Base-by-base conservation (phyloP, 2,888 invertebrate species). In the Palloptera scutellata region DNA sequence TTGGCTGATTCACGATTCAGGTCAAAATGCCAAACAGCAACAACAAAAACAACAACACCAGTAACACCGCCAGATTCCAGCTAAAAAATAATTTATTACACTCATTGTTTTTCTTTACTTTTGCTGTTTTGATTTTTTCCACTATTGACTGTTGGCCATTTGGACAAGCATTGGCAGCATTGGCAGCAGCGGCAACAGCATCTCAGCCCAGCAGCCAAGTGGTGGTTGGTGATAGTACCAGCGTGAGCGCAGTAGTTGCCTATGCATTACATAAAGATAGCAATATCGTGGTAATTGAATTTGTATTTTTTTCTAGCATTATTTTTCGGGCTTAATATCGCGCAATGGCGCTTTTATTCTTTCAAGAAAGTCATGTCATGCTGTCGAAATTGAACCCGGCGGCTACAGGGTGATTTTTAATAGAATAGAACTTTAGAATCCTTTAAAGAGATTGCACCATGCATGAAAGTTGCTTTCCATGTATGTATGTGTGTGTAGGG, bases 261-360 rank as follows among this genome's bases (percentile, higher is more conserved):
- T 53, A 19, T 53, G 15, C 20, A 17, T 17, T 54, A 15, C 19
- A 19, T 53, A 53, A 53, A 53, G 69, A 58, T 48, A 40, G 43
- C 66, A 69, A 69, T 72, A 74, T 77, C 77, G 74, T 77, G 76
- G 77, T 79, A 79, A 79, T 79, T 79, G 80, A 79, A 79, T 79
- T 79, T 79, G 77, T 75, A 52, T 42, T 42, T 51, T 64, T 48
- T 12, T 40, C 70, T 71, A 72, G 76, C 75, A 54, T 20, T 54
- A 4, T 17, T 1, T 11, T 60, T 48, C 6, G 51, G 41, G 41
- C 40, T 12, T 20, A 19, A 48, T 30, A 20, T 20, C 57, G 57
- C 60, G 30, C 41, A 57, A 55, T 43, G 52, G 2, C 12, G 42
- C 40, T 30, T 30, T 30, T 30, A 30, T 30, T 30, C 30, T 30